These are phyloP conservation scores for Ascidia mentula DNA, from an alignment of 23 tunicate species.

Conservation along the genomic window DNA sequence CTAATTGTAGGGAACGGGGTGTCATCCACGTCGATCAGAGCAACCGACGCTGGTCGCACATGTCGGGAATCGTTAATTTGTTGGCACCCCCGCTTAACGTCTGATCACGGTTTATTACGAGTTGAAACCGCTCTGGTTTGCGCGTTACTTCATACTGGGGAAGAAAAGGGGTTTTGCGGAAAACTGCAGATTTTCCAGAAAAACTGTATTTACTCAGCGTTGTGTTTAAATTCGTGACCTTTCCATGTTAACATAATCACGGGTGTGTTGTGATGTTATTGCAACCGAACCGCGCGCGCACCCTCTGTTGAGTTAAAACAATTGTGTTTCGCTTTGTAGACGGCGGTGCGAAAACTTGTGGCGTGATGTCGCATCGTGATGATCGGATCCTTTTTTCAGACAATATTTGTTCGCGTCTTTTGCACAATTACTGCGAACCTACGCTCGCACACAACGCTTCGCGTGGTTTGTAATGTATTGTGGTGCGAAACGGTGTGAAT, in stretches of 20 bases:
- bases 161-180: neutral
- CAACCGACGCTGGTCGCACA: too few relatives aligned
- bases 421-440: neutral
- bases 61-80: too few relatives aligned
- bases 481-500: neutral
- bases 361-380: neutral
- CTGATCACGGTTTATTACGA: too few relatives aligned
- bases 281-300: neutral
- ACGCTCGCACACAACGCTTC: neutral
- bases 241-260: neutral
- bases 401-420: neutral
- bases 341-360: neutral
- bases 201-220: neutral
- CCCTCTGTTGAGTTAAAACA: neutral
- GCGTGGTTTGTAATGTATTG: neutral
- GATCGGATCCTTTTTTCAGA: neutral
- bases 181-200: neutral
- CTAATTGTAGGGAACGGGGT: too few relatives aligned
- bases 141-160: neutral
- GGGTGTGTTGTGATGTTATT: neutral
- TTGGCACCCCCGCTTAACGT: too few relatives aligned
- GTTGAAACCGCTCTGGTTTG: neutral
- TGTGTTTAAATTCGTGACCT: neutral
- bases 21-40: too few relatives aligned
- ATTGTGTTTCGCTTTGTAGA: neutral